phyloP scores from a whole-genome alignment of 2,797 vertebrate genomes.

The Petrocephalus schoutedeni region DNA sequence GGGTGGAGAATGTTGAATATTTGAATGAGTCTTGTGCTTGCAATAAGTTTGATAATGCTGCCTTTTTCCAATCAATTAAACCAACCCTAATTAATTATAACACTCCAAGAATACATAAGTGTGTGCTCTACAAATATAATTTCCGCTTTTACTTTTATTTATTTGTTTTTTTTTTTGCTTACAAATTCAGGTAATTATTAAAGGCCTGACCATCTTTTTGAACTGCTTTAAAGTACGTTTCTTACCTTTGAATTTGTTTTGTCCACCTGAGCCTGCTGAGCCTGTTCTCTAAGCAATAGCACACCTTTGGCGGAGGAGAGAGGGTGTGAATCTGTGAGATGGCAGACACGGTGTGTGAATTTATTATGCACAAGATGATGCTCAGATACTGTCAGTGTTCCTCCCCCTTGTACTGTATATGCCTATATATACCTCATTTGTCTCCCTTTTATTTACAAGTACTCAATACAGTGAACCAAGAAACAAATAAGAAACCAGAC shows the following conservation, averaged over 20 bases:
- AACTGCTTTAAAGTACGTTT: not conserved
- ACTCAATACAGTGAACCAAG: not conserved
- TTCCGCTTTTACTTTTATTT: not conserved
- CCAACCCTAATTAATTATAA: not conserved
- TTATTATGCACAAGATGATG: not conserved
- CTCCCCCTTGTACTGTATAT: not conserved
- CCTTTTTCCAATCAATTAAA: not conserved
- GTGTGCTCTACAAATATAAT: not conserved
- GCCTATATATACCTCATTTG: not conserved
- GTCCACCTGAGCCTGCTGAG: not conserved
- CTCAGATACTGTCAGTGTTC: not conserved
- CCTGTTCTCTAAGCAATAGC: not conserved
- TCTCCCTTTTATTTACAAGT: not conserved
- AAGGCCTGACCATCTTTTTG: not conserved
- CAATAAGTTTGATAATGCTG: not conserved
- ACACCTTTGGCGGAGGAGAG: not conserved
- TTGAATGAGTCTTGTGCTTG: not conserved
- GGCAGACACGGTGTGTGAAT: not conserved
- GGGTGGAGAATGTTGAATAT: slow-evolving; percentile 32
- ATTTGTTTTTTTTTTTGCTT: not conserved
- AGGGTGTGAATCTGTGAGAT: not conserved
- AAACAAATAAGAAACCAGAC: not conserved
- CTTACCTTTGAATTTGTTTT: not conserved
- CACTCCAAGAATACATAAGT: not conserved
- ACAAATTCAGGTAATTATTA: not conserved